Conservation (phyloP, 2,888 invertebrate genomes). For the Lithophane ornitopus region DNA sequence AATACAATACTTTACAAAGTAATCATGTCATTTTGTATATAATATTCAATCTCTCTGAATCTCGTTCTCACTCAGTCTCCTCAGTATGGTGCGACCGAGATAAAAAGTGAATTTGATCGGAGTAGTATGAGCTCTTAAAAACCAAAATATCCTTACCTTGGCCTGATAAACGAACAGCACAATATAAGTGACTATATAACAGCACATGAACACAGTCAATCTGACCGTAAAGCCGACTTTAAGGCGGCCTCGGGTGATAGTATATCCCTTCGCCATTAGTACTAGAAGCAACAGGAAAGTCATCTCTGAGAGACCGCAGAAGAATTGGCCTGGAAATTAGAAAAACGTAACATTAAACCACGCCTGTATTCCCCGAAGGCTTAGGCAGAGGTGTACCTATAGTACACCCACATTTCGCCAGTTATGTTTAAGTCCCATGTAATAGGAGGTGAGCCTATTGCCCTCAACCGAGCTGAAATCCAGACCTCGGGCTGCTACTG, state of each 20-base stretch:
- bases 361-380: background rate
- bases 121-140: too few relatives aligned
- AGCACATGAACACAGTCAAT: slow-evolving; percentile 94
- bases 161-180: slow-evolving; percentile 95
- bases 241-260: slow-evolving; percentile 96
- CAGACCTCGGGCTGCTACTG: background rate
- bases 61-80: too few relatives aligned
- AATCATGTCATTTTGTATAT: too few relatives aligned
- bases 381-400: background rate
- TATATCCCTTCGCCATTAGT: slow-evolving; percentile 97
- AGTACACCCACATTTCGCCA: background rate
- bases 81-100: too few relatives aligned
- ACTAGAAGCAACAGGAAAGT: slow-evolving; percentile 94
- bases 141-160: slow-evolving; percentile 86
- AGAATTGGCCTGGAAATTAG: slow-evolving; percentile 91
- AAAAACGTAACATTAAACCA: background rate
- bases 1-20: too few relatives aligned
- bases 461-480: background rate
- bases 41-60: too few relatives aligned
- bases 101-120: too few relatives aligned
- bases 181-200: slow-evolving; percentile 93
- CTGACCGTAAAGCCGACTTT: slow-evolving; percentile 93
- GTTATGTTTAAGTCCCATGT: background rate
- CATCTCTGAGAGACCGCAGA: slow-evolving; percentile 94
- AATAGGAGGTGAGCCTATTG: background rate